Evolutionary conservation across 2,113 vertebrate species (phyloP).

Genomic region (Hucho hucho): DNA sequence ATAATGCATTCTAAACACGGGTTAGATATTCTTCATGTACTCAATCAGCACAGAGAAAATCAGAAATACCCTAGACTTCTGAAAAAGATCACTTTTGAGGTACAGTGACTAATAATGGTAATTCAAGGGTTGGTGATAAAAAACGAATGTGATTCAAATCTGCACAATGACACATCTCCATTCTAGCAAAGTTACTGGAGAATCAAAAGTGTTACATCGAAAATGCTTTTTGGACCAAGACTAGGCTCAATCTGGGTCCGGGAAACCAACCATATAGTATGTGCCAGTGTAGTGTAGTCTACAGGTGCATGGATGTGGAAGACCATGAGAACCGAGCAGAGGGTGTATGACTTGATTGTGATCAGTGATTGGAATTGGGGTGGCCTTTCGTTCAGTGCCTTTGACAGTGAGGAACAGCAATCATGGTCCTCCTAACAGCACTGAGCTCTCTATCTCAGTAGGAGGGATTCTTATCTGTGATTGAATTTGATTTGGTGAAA

Average conservation of each 20-base stretch:
- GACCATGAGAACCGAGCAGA: neutral
- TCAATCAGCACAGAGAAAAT: too few species aligned
- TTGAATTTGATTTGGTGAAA: conserved; percentile 78
- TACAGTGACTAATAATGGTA: too few species aligned
- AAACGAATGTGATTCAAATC: neutral
- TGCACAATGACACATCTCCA: neutral
- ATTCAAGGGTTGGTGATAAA: too few species aligned
- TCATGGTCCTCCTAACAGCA: conserved; percentile 53
- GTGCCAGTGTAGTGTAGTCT: neutral
- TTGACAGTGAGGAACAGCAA: conserved; percentile 67
- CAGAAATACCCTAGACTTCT: too few species aligned
- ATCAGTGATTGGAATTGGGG: conserved; percentile 68
- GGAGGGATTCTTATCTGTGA: conserved; percentile 63
- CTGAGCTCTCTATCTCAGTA: conserved; percentile 51
- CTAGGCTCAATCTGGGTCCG: too few species aligned
- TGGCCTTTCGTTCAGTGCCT: neutral
- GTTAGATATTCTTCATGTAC: neutral
- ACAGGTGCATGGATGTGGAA: neutral
- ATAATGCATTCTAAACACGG: neutral
- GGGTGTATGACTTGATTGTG: conserved; percentile 60
- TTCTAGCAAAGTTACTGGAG: neutral
- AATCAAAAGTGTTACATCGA: neutral
- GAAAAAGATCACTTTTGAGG: too few species aligned
- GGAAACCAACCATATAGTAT: neutral
- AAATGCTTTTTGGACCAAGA: neutral